These are phyloP conservation scores for Chloromyia formosa DNA, from an alignment of 2,888 invertebrate genomes.

Conservation along the genomic window DNA sequence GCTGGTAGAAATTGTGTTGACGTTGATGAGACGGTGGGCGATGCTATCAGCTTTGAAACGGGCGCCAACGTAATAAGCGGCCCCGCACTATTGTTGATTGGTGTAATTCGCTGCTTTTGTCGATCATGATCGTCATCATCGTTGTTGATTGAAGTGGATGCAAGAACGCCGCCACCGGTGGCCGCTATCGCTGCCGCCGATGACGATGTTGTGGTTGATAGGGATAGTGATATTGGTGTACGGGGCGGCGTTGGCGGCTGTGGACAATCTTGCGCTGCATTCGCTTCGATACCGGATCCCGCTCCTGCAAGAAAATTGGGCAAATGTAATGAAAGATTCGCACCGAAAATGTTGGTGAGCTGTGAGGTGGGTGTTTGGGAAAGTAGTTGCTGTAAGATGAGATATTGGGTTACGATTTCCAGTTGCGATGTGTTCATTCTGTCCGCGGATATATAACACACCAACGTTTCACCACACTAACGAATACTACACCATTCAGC, in stretches of 20 bases:
- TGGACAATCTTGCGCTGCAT: neutral
- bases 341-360: neutral
- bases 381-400: conserved; percentile 19
- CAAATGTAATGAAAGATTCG: conserved; percentile 4
- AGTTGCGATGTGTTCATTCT: conserved; percentile 16
- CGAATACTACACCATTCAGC: neutral
- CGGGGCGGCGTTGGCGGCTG: conserved; percentile 52
- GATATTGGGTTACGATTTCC: conserved; percentile 35
- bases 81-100: neutral
- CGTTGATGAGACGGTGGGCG: conserved; percentile 27
- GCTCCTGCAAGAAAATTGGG: conserved; percentile 30
- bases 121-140: conserved; percentile 20
- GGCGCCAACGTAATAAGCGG: conserved; percentile 48
- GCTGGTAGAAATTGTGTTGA: conserved; percentile 18
- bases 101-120: neutral
- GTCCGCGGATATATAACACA: neutral
- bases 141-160: conserved; percentile 20
- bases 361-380: neutral
- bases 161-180: too few species aligned
- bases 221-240: conserved; percentile 46
- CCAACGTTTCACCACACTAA: too few species aligned
- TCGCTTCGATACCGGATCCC: neutral
- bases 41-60: conserved; percentile 48
- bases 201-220: conserved; percentile 28
- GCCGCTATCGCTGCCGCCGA: neutral